A percentile compares a stretch with the other conserved stretches of the same genome.
These are phyloP conservation scores for Torymus auratus DNA, from an alignment of 2,888 invertebrate species.

Conservation along the genomic window DNA sequence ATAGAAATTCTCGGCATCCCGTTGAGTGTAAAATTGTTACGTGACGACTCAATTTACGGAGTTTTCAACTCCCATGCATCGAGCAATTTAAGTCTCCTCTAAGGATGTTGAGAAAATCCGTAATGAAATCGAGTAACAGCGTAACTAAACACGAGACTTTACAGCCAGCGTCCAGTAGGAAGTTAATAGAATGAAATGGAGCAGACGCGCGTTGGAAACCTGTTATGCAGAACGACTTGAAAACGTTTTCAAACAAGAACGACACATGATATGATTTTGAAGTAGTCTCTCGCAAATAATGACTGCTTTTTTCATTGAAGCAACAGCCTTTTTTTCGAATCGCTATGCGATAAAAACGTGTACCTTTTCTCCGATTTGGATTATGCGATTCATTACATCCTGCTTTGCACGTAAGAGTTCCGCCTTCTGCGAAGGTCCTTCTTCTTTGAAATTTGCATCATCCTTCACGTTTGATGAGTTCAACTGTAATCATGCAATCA, in stretches of 20 bases:
- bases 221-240: slow-evolving; percentile 1
- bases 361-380: slow-evolving; percentile 75
- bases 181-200: not conserved
- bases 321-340: not conserved
- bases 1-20: too few species aligned
- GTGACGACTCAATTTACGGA: too few species aligned
- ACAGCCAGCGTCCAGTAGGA: not conserved
- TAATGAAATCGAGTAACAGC: too few species aligned
- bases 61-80: too few species aligned
- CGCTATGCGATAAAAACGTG: slow-evolving; percentile 22
- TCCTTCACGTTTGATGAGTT: slow-evolving; percentile 59
- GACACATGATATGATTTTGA: not conserved
- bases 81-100: too few species aligned
- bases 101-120: too few species aligned
- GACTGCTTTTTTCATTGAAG: not conserved
- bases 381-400: slow-evolving; percentile 74
- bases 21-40: too few species aligned
- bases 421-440: slow-evolving; percentile 69
- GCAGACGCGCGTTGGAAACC: not conserved
- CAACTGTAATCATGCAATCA: slow-evolving; percentile 57
- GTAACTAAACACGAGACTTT: too few species aligned
- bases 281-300: not conserved
- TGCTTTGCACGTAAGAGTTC: slow-evolving; percentile 73
- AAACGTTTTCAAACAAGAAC: not conserved
- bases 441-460: slow-evolving; percentile 67